Conservation (phyloP, 2,113 vertebrate species). For the Carollia perspicillata region DNA sequence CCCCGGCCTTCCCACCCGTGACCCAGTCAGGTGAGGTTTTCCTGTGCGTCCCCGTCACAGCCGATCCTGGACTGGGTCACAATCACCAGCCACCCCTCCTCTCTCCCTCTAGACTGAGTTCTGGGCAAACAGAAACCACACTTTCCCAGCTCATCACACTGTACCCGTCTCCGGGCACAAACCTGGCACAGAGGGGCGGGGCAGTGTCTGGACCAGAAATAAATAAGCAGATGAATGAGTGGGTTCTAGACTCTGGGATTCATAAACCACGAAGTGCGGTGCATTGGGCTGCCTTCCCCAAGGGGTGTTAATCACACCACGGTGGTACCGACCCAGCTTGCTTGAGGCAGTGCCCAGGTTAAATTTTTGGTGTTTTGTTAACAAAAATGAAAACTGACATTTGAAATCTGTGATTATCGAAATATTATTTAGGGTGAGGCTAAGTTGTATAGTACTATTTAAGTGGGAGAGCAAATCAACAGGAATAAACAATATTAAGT, state of each 20-base stretch:
- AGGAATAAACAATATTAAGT: neutral
- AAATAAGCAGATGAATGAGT: no score
- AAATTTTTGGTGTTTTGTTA: neutral
- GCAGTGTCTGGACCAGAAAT: neutral
- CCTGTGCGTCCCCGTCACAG: neutral
- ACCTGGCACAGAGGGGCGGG: neutral
- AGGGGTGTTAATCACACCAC: accelerated
- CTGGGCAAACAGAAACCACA: neutral
- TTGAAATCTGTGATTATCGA: neutral
- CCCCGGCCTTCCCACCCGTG: neutral
- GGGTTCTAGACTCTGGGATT: no score
- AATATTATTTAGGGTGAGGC: neutral
- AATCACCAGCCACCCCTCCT: neutral
- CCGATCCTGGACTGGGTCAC: neutral
- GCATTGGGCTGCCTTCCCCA: accelerated
- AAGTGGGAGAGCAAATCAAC: neutral
- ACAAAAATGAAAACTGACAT: neutral
- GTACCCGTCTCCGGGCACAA: neutral
- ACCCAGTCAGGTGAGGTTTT: neutral
- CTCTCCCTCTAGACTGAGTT: neutral
- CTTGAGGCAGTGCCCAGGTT: neutral
- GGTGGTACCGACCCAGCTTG: accelerated
- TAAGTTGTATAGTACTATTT: neutral
- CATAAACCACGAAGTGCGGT: neutral
- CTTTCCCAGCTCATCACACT: neutral